phyloP scores from a whole-genome alignment of 2,113 vertebrate genomes.

The Donacobius atricapilla region DNA sequence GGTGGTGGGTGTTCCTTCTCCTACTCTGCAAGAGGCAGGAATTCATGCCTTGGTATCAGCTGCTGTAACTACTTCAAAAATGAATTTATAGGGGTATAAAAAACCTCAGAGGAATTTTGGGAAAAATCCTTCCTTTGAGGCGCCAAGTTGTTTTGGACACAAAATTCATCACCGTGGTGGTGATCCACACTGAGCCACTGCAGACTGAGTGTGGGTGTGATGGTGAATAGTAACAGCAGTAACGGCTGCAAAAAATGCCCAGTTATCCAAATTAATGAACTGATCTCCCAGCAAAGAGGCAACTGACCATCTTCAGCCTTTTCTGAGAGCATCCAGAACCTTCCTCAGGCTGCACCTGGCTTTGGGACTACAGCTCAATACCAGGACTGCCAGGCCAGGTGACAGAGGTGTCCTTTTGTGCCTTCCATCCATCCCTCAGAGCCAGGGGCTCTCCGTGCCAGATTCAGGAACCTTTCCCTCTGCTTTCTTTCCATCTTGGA shows the following conservation, averaged over 20 bases:
- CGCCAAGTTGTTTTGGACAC: not conserved
- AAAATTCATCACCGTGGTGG: not conserved
- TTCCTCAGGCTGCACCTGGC: not conserved
- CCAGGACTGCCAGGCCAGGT: too few relatives aligned
- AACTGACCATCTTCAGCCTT: not conserved
- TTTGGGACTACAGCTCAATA: not conserved
- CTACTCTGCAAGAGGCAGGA: not conserved
- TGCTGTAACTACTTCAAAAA: not conserved
- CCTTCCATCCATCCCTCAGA: not conserved
- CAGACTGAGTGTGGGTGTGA: not conserved
- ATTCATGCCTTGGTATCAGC: not conserved
- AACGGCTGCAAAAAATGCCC: not conserved
- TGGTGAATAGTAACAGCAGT: not conserved
- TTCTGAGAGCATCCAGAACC: not conserved
- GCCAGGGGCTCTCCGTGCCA: not conserved
- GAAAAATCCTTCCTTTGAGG: not conserved
- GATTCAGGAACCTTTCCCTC: not conserved
- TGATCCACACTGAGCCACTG: not conserved
- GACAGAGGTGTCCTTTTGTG: not conserved
- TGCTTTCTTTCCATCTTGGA: not conserved
- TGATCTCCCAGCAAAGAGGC: not conserved
- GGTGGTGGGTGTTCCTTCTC: not conserved
- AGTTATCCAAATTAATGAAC: not conserved
- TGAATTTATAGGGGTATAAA: not conserved
- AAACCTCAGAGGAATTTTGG: not conserved